Evolutionary conservation across 2,113 vertebrate species (phyloP), one percentile per base, ranked within the genome.

Genomic region (Oxyura jamaicensis): DNA sequence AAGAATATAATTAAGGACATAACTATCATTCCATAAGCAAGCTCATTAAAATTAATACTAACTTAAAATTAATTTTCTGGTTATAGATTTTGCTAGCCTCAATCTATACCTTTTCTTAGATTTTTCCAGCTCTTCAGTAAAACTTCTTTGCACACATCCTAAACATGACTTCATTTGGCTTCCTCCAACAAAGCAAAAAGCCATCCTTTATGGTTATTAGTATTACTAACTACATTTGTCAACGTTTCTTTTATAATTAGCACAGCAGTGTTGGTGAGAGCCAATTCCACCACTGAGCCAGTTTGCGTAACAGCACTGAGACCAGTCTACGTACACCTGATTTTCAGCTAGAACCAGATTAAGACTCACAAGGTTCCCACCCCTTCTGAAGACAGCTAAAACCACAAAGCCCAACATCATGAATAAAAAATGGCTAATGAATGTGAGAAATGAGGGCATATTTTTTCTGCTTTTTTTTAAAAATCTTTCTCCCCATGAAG

Each of bases 211-310:
- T 19, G 42, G 13, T 39, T 77, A 59, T n/a, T 56, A 21, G 19
- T 55, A 14, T 46, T 31, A 77, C 6, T 63, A 60, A 62, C 52
- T 31, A 66, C 20, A 29, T 63, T 82, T 73, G 44, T 62, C 26
- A 13, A 13, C 0, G 63, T 90, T 86, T 69, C 10, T 3, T 80
- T 67, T 36, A 42, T 35, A 74, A 53, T 86, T 55, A 88, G 41
- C 65, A 62, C 36, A 73, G 58, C 53, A 75, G 29, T 28, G 1
- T 0, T 3, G 48, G 35, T 0, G 0, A 87, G 44, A 93, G 53
- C 31, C n/a, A 55, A 73, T 73, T 73, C 84, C 36, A 55, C n/a
- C 16, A 35, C n/a, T 13, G 44, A 74, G 19, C 44, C 26, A 76
- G 67, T 35, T 78, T 52, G 17, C 10, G 1, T 11, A 12, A 60